Percentiles rank a stretch among this genome's conserved stretches.
Conservation (phyloP, 2,888 invertebrate genomes). For the Diplolepis rosae region DNA sequence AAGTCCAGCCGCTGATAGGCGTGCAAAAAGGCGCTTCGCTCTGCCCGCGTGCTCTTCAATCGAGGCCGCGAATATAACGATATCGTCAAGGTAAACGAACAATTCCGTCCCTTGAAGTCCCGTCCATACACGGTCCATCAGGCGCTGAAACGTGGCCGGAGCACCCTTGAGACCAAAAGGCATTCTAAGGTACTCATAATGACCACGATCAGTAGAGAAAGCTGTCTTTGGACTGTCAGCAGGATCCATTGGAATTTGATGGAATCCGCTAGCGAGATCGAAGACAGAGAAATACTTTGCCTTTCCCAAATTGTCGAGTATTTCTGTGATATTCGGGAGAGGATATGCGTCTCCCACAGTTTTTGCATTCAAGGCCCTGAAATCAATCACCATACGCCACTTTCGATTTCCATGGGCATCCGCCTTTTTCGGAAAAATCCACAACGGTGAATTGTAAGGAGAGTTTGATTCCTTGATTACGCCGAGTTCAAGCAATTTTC, state of each 20-base stretch:
- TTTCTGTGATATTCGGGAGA: constrained; percentile 40
- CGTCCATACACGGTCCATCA: constrained; percentile 13
- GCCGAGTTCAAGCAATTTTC: too few species aligned
- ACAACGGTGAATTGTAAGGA: constrained; percentile 40
- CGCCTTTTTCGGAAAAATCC: too few species aligned
- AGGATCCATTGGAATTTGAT: constrained; percentile 53
- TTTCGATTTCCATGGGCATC: constrained; percentile 34
- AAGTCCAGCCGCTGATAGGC: too few species aligned
- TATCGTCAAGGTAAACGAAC: constrained; percentile 13
- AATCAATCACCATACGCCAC: constrained; percentile 41
- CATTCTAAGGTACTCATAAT: too few species aligned
- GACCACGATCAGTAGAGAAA: too few species aligned
- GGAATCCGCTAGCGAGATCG: constrained; percentile 50
- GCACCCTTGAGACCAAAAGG: constrained; percentile 53
- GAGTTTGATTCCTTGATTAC: too few species aligned
- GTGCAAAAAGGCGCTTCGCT: neutral
- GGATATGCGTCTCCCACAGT: constrained; percentile 39
- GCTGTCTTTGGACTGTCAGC: too few species aligned
- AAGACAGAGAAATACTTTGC: constrained; percentile 40
- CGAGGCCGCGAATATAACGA: neutral
- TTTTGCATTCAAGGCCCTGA: constrained; percentile 38
- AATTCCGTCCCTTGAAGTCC: too few species aligned
- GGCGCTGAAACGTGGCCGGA: constrained; percentile 50
- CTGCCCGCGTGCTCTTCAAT: neutral
- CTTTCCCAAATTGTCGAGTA: constrained; percentile 38